Base-by-base conservation (phyloP, 2,113 vertebrate species). In the Aepyceros melampus region DNA sequence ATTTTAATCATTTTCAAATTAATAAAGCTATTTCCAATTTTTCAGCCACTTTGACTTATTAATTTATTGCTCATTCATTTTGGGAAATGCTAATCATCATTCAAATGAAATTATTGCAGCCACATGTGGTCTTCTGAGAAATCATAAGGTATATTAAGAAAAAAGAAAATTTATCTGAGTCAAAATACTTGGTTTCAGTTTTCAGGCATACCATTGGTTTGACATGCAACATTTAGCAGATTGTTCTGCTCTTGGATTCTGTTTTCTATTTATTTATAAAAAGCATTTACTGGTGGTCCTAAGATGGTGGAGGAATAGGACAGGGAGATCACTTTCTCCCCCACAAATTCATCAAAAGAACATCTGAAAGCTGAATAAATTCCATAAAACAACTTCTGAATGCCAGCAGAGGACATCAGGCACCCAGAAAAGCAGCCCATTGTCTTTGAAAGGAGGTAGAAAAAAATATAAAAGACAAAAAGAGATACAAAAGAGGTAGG, bases 21-120 rank as follows among this genome's bases (percentile, higher is more conserved):
- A 98, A 98, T 97, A 92, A 97, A 98, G 92, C 96, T 96, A 97
- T 98, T 88, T 98, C 55, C 60, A 96, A 93, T 97, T 94, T 98
- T 94, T 90, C 79, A 25, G 87, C 74, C 74, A 87, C 58, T 58
- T 40, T 82, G 83, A 31, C 7, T 98, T 90, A 95, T 98, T 98
- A 98, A 94, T 36, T 78, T 8, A 89, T 64, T 95, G 21, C 11
- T 98, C 96, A 95, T 91, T 67, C 36, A 79, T 93, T 98, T 94
- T 79, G n/a, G 51, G 96, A 97, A 98, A 85, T 95, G 82, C 40
- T 60, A 97, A 36, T 40, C 79, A 96, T 82, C 40, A 19, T 55
- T 67, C 49, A 90, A 88, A 96, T 79, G 81, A 94, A 97, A 79
- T 96, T 11, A 78, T 23, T 58, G 7, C 15, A 92, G 60, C 14